Conservation (phyloP, 2,113 vertebrate genomes). For the Pontoporia blainvillei region DNA sequence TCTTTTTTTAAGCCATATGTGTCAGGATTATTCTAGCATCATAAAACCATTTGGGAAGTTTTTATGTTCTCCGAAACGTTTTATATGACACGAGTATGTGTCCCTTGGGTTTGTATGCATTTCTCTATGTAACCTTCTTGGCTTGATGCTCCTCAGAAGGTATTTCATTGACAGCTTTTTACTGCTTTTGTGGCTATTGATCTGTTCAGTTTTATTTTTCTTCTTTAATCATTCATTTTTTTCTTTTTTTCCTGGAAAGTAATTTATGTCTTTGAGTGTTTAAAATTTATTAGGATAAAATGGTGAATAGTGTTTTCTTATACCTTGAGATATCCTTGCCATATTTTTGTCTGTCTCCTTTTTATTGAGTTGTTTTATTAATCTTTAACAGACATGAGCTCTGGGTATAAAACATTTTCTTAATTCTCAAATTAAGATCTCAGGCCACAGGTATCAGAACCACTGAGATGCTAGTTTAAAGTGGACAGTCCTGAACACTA, state of each 20-base stretch:
- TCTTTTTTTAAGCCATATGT: constrained; percentile 15
- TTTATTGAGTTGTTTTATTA: neutral
- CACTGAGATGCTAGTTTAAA: neutral
- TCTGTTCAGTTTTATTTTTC: neutral
- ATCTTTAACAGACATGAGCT: neutral
- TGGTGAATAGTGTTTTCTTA: neutral
- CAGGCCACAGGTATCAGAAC: neutral
- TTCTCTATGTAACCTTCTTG: neutral
- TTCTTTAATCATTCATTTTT: neutral
- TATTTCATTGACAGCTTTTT: constrained; percentile 31
- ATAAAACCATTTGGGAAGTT: constrained; percentile 47
- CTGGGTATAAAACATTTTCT: neutral
- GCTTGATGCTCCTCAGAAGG: neutral
- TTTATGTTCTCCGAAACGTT: constrained; percentile 48
- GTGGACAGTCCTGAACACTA: accelerated
- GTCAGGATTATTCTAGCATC: constrained; percentile 29
- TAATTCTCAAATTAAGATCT: neutral
- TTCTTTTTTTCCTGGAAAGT: neutral
- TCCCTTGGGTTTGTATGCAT: constrained; percentile 32
- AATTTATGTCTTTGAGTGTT: neutral
- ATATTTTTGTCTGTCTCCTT: neutral
- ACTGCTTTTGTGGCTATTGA: constrained; percentile 23
- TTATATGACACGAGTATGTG: constrained; percentile 8
- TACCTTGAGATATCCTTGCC: neutral
- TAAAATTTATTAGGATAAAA: constrained; percentile 8